These are phyloP conservation scores for Cyclina sinensis DNA, from an alignment of 1,140 invertebrate species.

Conservation along the genomic window DNA sequence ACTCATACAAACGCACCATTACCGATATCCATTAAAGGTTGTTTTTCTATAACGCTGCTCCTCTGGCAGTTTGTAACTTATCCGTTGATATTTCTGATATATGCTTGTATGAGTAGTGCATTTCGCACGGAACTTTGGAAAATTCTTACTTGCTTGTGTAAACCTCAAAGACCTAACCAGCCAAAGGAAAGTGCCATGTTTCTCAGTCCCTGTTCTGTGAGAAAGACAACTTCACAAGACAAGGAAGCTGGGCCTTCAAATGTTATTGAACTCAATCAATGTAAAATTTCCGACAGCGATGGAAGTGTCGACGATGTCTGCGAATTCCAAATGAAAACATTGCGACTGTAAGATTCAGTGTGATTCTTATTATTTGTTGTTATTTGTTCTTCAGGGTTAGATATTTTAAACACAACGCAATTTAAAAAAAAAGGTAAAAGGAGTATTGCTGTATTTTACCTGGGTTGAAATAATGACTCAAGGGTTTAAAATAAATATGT, in stretches of 20 bases:
- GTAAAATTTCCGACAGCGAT: not conserved
- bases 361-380: too few species aligned
- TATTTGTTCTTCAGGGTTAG: too few species aligned
- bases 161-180: not conserved
- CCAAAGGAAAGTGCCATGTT: not conserved
- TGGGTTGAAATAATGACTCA: too few species aligned
- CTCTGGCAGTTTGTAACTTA: slow-evolving; percentile 52
- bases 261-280: too few species aligned
- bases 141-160: not conserved
- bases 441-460: too few species aligned
- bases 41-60: not conserved
- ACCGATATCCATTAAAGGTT: slow-evolving; percentile 20
- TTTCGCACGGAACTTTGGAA: slow-evolving; percentile 31
- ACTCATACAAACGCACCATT: not conserved
- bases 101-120: slow-evolving; percentile 25
- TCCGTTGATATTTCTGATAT: slow-evolving; percentile 33
- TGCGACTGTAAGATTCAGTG: too few species aligned
- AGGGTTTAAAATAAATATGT: too few species aligned
- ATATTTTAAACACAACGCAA: too few species aligned
- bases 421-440: too few species aligned
- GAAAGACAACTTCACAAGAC: not conserved
- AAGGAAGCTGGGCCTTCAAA: not conserved
- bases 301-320: not conserved
- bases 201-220: slow-evolving; percentile 55
- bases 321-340: too few species aligned